Evolutionary conservation across 2,113 vertebrate genomes (phyloP), one percentile per base, ranked within the genome.

Genomic region (Pterophyllum scalare): DNA sequence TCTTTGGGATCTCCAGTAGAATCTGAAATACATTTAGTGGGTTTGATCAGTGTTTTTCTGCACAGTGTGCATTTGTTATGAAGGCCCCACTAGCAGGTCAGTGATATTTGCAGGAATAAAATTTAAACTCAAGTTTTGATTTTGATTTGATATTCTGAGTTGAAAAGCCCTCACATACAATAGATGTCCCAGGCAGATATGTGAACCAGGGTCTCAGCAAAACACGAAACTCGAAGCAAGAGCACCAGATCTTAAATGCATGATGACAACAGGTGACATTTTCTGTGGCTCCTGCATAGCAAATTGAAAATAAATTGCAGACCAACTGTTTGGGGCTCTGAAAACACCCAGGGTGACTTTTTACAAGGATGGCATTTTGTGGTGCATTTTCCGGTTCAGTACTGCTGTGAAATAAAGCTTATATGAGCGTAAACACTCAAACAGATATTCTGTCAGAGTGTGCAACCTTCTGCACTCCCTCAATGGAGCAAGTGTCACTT

Each of bases 211-310:
- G 4, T 15, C 78, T 64, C 46, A 33, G 17, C 3, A 28, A 61
- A 77, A 24, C 33, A 9, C 7, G 43, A 35, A 80, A 82, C 28
- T 84, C 17, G 6, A 9, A 17, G 8, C 57, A 4, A 11, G 2
- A 81, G 40, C 52, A n/a, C 26, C 7, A n/a, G 5, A 67, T 78
- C 62, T 31, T 83, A 62, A 88, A 91, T 80, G 40, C 33, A 33
- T n/a, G 38, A 74, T 87, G 83, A 83, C 85, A 85, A 82, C 58
- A 85, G 79, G 79, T 87, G 90, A 90, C 85, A 86, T 87, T 88
- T 83, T 78, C 70, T 54, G 54, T 59, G 54, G 75, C 70, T 61
- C 62, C 83, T 85, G 80, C 75, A 82, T 80, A 75, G 75, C 76
- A 78, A 90, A 83, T 84, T 80, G 57, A 78, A 84, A 79, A 79